Evolutionary conservation across 1,140 invertebrate species (phyloP).

Genomic region (Colletes gigas): DNA sequence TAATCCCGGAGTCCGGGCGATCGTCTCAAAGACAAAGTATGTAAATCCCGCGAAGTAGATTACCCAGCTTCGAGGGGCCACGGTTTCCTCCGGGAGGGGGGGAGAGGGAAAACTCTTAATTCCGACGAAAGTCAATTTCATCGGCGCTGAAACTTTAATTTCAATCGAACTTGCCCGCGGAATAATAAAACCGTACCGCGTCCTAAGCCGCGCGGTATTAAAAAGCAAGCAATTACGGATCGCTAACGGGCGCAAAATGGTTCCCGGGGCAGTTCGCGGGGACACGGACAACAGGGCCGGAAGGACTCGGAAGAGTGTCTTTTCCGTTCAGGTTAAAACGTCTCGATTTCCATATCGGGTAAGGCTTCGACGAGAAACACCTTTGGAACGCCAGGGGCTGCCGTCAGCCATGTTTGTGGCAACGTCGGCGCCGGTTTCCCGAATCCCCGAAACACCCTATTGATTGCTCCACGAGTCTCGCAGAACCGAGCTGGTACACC

Average conservation of each 20-base stretch:
- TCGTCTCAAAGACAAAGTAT: slow-evolving; percentile 42
- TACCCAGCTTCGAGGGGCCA: slow-evolving; percentile 17
- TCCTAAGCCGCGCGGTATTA: slow-evolving; percentile 8
- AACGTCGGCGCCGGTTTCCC: slow-evolving; percentile 80
- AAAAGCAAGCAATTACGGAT: slow-evolving; percentile 25
- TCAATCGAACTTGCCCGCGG: slow-evolving; percentile 47
- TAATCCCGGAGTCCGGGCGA: not conserved
- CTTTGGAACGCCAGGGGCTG: slow-evolving; percentile 35
- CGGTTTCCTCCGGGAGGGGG: not conserved
- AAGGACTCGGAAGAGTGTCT: no score
- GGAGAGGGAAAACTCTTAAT: slow-evolving; percentile 10
- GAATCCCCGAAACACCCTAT: slow-evolving; percentile 84
- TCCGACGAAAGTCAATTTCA: slow-evolving; percentile 44
- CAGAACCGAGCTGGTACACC: slow-evolving; percentile 76
- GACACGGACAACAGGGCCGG: not conserved
- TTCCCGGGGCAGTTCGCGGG: not conserved
- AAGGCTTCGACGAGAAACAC: not conserved
- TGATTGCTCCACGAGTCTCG: slow-evolving; percentile 81
- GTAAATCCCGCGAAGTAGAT: slow-evolving; percentile 48
- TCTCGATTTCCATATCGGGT: slow-evolving; percentile 26
- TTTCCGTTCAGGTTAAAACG: not conserved
- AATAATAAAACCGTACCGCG: slow-evolving; percentile 36
- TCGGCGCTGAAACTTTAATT: slow-evolving; percentile 46
- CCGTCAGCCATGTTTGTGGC: slow-evolving; percentile 76
- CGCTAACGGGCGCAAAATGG: not conserved